Conservation (phyloP, 2,113 vertebrate genomes). For the Salvelinus namaycush region DNA sequence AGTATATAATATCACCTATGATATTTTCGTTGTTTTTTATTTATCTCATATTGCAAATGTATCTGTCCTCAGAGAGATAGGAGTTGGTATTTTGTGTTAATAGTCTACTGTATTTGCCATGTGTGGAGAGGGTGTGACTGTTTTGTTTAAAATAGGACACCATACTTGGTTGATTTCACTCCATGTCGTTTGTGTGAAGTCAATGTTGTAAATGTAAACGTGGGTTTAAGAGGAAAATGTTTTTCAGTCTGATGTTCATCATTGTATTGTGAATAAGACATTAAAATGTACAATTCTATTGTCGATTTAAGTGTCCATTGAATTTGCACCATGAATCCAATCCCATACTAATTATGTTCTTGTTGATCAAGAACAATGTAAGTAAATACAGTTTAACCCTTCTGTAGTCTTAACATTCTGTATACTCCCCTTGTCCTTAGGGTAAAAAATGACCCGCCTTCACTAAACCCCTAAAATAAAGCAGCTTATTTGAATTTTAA, state of each 20-base stretch:
- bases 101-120: slow-evolving; percentile 30
- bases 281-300: slow-evolving; percentile 58
- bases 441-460: too few species aligned
- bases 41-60: slow-evolving; percentile 59
- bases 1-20: slow-evolving; percentile 42
- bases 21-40: slow-evolving; percentile 45
- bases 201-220: slow-evolving; percentile 57
- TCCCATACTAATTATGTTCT: background rate
- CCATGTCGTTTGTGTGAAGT: slow-evolving; percentile 37
- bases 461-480: too few species aligned
- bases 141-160: slow-evolving; percentile 20
- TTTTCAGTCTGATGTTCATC: slow-evolving; percentile 50
- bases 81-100: slow-evolving; percentile 25
- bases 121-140: slow-evolving; percentile 19
- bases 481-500: too few species aligned
- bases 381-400: too few species aligned
- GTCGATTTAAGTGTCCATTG: slow-evolving; percentile 20
- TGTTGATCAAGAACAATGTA: background rate
- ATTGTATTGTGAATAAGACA: slow-evolving; percentile 63
- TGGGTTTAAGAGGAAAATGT: slow-evolving; percentile 41
- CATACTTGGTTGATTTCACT: slow-evolving; percentile 31
- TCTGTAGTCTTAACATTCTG: too few species aligned
- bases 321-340: slow-evolving; percentile 3
- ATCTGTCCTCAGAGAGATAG: slow-evolving; percentile 38
- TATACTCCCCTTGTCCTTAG: too few species aligned